Evolutionary conservation across 2,113 vertebrate species (phyloP), one percentile per base, ranked within the genome.

Genomic region (Thalassoma bifasciatum): DNA sequence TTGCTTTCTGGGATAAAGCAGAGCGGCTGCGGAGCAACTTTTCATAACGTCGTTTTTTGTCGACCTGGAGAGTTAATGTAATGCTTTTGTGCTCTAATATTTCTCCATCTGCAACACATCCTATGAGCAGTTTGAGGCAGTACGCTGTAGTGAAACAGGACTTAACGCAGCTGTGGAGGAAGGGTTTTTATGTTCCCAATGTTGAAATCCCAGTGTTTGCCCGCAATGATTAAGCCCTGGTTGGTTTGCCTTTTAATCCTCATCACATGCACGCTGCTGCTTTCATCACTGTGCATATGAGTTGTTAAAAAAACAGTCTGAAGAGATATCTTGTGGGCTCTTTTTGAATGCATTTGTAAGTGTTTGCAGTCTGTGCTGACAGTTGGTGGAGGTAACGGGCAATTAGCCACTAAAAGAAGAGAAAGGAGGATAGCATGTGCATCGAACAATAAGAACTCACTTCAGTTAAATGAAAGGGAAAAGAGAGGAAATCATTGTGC

Each of bases 1-100:
- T 65, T 57, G 46, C 63, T 50, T 17, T 53, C 37, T 37, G 59
- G 56, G 79, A 56, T 79, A 59, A 86, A 76, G 70, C 64, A 26
- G 17, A 37, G 42, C 16, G 16, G 58, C 49, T 21, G 53, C 23
- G 53, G 9, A 46, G 5, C 5, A 52, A 24, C 36, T 16, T 61
- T 57, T 36, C 19, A 44, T 44, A 16, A 5, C 16, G 3, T 16
- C 42, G 4, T 14, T 9, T 13, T 14, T 13, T 2, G 5, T 44
- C 30, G 3, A 30, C 30, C 30, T 30, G 30, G 30, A 30, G 30
- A 30, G 30, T 6, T 30, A 30, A 30, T 6, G 6, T 30, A 3
- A 3, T 30, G 30, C 30, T 30, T 30, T 6, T 30, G 30, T 30
- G 30, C 24, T 42, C 21, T 23, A 30, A 10, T 22, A 13, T 19